These are phyloP conservation scores for Dysmachus trigonus DNA, from an alignment of 2,888 invertebrate species.

Conservation along the genomic window DNA sequence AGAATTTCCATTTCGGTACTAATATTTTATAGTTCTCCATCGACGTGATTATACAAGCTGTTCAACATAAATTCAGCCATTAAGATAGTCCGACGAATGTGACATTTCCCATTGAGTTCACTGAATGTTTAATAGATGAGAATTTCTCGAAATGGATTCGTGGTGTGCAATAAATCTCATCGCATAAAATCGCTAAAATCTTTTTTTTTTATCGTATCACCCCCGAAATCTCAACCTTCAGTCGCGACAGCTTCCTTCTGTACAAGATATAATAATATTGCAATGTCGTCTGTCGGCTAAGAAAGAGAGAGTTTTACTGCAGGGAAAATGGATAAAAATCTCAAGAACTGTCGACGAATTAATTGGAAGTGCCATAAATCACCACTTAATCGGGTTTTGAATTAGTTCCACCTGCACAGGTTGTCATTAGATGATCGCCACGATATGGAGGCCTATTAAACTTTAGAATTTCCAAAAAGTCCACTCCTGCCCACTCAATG, in stretches of 20 bases:
- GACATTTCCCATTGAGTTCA: background rate
- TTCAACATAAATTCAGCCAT: background rate
- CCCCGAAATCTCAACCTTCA: background rate
- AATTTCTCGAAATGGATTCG: background rate
- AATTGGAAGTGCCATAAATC: conserved; percentile 37
- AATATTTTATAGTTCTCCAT: background rate
- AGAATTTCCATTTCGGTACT: background rate
- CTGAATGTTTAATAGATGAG: background rate
- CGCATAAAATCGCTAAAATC: background rate
- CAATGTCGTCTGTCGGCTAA: background rate
- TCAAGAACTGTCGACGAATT: conserved; percentile 26
- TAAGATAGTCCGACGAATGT: background rate
- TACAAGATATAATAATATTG: background rate
- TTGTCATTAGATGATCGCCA: conserved; percentile 26
- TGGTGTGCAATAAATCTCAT: background rate
- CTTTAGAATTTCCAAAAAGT: conserved; percentile 30
- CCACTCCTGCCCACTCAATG: conserved; percentile 6
- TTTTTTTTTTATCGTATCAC: background rate
- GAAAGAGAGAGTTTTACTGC: background rate
- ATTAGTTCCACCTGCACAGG: conserved; percentile 41
- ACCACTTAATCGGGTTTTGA: conserved; percentile 27
- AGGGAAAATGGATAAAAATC: background rate
- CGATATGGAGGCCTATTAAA: conserved; percentile 31
- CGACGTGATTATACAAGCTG: background rate
- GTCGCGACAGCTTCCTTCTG: background rate